Evolutionary conservation across 2,113 vertebrate genomes (phyloP), one percentile per base, ranked within the genome.

Genomic region (Suncus etruscus): DNA sequence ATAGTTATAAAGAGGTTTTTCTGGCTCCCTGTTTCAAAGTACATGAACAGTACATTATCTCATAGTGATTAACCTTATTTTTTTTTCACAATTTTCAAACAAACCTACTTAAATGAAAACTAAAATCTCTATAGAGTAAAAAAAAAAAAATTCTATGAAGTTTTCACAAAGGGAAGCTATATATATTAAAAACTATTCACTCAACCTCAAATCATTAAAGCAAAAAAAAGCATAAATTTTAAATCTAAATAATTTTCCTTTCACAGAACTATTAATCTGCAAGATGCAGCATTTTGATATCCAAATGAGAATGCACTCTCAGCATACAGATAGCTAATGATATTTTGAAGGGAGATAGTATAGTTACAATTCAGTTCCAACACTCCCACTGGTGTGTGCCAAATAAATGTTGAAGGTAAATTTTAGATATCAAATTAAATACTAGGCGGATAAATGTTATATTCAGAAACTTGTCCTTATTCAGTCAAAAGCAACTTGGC

Each of bases 251-350:
- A 25, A 54, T 32, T 87, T 94, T 95, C 93, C 74, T 88, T 92
- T 74, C 66, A 89, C 29, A 74, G 10, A 87, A 92, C 58, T 86
- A 91, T 6, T 91, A 72, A 39, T 92, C 29, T 95, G 90, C 79
- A 95, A 96, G 95, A 86, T 1, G 96, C 75, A 97, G 94, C 89
- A 96, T 69, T 18, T 92, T 80, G 76, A 96, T 91, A 89, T 69
- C 70, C 82, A 88, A 94, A 86, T 72, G 80, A 95, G 47, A 95
- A 83, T 70, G 32, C 79, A 82, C 68, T 95, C 76, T 94, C 76
- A 87, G 73, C 69, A 89, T 1, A 85, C 66, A 88, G 11, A 78
- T 3, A 54, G 74, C 31, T 84, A 86, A 45, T 70, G 69, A 88
- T 45, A 90, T 77, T 95, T 83, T 86, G 39, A 95, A 86, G 90